A percentile compares a stretch with the other conserved stretches of the same genome.
Conservation (phyloP, 2,888 invertebrate genomes). For the Taphrorychus bicolor region DNA sequence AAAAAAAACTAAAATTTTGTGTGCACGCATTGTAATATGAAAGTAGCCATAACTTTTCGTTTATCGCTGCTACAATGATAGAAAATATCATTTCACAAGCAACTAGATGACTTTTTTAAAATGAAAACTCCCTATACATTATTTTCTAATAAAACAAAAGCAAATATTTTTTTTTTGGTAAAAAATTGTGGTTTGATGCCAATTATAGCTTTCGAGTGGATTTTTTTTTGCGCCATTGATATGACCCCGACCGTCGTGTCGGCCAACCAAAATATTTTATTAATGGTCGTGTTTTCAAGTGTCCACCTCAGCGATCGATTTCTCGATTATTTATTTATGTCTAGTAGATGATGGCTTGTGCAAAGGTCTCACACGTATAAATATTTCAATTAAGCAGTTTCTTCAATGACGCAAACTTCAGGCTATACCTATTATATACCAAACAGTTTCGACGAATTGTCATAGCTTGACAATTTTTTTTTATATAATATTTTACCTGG, state of each 20-base stretch:
- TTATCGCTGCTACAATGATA: too few species aligned
- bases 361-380: conserved; percentile 35
- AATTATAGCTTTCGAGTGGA: not conserved
- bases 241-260: conserved; percentile 3
- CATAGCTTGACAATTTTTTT: not conserved
- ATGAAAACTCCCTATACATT: too few species aligned
- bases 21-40: too few species aligned
- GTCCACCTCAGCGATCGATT: conserved; percentile 18
- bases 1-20: too few species aligned
- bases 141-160: too few species aligned
- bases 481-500: too few species aligned
- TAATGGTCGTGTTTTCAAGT: conserved; percentile 3
- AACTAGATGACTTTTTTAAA: too few species aligned
- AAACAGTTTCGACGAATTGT: not conserved
- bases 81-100: too few species aligned
- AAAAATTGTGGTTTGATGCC: not conserved
- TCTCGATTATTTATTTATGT: conserved; percentile 17
- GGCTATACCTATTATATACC: not conserved
- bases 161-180: not conserved
- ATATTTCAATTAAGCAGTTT: conserved; percentile 29
- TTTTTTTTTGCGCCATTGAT: not conserved
- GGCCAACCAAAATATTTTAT: conserved; percentile 2
- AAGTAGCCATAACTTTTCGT: too few species aligned
- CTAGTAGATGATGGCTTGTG: conserved; percentile 1
- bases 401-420: conserved; percentile 16